Evolutionary conservation across 2,113 vertebrate species (phyloP).

Genomic region (Podiceps cristatus): DNA sequence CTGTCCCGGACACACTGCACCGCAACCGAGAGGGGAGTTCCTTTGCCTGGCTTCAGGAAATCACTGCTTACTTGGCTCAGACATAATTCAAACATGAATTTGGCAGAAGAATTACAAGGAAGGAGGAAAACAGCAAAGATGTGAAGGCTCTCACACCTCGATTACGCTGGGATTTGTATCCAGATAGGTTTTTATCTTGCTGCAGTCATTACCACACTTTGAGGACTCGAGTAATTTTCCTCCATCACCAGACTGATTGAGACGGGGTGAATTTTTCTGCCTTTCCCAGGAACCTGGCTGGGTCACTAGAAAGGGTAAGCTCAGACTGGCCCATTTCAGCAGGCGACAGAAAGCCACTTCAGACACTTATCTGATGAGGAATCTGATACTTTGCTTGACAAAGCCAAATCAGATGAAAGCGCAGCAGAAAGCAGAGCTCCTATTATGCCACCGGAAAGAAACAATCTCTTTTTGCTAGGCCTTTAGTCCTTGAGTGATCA

Average conservation of each 20-base stretch:
- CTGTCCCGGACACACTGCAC: background rate
- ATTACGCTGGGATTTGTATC: background rate
- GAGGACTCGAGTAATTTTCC: background rate
- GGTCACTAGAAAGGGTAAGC: background rate
- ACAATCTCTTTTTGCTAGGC: background rate
- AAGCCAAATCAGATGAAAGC: background rate
- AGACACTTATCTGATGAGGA: background rate
- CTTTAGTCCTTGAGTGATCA: background rate
- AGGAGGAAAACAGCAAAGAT: background rate
- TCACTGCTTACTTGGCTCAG: background rate
- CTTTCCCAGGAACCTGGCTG: background rate
- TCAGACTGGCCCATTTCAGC: background rate
- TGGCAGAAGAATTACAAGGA: background rate
- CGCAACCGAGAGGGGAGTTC: accelerated
- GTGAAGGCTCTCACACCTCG: accelerated
- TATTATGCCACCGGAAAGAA: background rate
- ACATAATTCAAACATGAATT: background rate
- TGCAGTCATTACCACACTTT: background rate
- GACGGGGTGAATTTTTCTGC: background rate
- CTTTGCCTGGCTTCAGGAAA: background rate
- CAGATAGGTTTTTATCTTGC: background rate
- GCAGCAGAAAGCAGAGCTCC: background rate
- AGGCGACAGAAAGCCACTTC: background rate
- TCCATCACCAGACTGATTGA: background rate
- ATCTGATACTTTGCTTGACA: background rate